Conservation (phyloP, 2,797 vertebrate species). For the Syngnathus acus region DNA sequence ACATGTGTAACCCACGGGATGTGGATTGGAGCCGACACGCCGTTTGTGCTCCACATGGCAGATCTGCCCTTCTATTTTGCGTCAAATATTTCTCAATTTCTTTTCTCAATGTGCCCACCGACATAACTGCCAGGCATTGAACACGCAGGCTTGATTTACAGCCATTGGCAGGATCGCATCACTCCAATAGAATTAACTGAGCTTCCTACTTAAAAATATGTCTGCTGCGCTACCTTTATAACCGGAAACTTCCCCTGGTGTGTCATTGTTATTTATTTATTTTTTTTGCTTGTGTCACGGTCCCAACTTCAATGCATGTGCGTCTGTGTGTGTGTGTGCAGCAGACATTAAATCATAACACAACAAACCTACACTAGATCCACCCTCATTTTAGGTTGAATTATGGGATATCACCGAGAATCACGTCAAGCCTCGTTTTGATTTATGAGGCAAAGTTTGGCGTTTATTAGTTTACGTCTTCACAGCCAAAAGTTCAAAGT, state of each 20-base stretch:
- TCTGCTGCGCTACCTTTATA: background rate
- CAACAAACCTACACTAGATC: background rate
- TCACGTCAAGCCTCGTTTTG: background rate
- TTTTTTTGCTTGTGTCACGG: background rate
- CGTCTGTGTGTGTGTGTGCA: background rate
- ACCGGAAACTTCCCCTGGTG: background rate
- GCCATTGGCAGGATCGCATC: background rate
- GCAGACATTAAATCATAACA: background rate
- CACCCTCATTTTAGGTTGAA: slow-evolving; percentile 1
- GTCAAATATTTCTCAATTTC: slow-evolving; percentile 10
- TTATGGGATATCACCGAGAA: background rate
- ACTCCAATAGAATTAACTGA: background rate
- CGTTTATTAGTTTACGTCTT: background rate
- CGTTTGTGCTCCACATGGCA: background rate
- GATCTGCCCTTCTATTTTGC: slow-evolving; percentile 7
- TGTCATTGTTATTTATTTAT: background rate
- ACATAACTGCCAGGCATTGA: background rate
- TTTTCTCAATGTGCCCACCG: background rate
- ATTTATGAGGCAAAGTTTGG: slow-evolving; percentile 2
- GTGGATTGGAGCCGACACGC: slow-evolving; percentile 17
- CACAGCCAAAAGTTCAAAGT: background rate
- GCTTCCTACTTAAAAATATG: slow-evolving; percentile 1
- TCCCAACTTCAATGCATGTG: background rate
- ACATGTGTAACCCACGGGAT: slow-evolving; percentile 34
- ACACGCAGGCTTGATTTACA: slow-evolving; percentile 4